Percentiles rank a stretch among this genome's conserved stretches.
Conservation (phyloP, 2,797 vertebrate genomes). For the Rhinophrynus dorsalis region DNA sequence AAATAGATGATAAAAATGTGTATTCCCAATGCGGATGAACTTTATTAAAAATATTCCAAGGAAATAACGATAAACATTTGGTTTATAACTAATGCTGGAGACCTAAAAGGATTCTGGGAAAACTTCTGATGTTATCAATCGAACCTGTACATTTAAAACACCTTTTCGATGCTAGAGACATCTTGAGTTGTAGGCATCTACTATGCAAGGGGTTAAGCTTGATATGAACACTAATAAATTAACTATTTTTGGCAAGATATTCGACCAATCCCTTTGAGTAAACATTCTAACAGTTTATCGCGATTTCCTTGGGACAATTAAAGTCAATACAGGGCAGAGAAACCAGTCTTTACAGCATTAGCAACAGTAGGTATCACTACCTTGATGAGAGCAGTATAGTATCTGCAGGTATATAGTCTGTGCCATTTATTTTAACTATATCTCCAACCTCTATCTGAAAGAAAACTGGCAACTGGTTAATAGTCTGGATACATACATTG, state of each 20-base stretch:
- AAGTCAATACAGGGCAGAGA: constrained; percentile 72
- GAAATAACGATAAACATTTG: constrained; percentile 76
- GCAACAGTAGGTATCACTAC: constrained; percentile 81
- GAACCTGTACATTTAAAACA: no score
- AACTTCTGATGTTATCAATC: background rate
- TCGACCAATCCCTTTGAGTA: no score
- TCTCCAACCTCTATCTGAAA: constrained; percentile 97
- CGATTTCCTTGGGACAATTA: constrained; percentile 83
- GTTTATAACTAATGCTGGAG: background rate
- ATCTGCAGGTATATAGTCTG: constrained; percentile 95
- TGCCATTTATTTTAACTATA: constrained; percentile 96
- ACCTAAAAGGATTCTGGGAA: background rate
- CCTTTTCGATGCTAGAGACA: no score
- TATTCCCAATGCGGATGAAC: constrained; percentile 63
- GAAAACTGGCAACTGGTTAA: constrained; percentile 88
- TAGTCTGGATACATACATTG: constrained; percentile 49
- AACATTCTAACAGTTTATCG: constrained; percentile 72
- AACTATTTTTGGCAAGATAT: no score
- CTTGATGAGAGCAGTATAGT: constrained; percentile 95
- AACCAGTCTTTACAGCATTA: constrained; percentile 75
- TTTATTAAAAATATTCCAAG: constrained; percentile 72
- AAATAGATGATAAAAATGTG: constrained; percentile 73
- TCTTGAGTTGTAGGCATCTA: no score
- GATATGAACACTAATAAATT: no score
- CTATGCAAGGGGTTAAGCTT: no score